These are phyloP conservation scores for pig (Sus scrofa) DNA, from an alignment of 2,113 vertebrate species.

Conservation along the genomic window DNA sequence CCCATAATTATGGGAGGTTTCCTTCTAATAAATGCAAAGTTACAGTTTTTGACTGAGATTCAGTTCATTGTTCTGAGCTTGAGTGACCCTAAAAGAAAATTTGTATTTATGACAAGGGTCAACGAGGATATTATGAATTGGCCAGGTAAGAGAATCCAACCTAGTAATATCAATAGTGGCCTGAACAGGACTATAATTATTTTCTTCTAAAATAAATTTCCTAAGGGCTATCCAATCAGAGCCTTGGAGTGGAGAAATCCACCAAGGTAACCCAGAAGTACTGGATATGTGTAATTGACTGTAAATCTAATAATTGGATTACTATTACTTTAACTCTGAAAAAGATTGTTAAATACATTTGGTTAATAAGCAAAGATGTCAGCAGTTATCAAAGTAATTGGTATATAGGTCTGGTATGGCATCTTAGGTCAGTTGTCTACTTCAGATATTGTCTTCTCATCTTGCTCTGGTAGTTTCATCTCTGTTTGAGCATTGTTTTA, in stretches of 20 bases:
- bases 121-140: neutral
- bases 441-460: neutral
- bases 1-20: neutral
- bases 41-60: neutral
- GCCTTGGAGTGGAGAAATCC: neutral
- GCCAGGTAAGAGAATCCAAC: neutral
- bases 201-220: neutral
- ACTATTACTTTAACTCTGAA: neutral
- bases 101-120: neutral
- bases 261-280: neutral
- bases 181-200: neutral
- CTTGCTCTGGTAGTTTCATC: neutral
- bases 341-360: neutral
- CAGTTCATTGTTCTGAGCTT: neutral
- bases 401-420: neutral
- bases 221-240: neutral
- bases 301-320: neutral
- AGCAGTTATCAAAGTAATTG: neutral
- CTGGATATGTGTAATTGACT: neutral
- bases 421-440: neutral
- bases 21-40: neutral
- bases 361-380: neutral
- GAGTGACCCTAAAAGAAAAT: neutral
- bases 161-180: neutral
- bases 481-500: neutral